These are phyloP conservation scores for Phyllopteryx taeniolatus DNA, from an alignment of 2,113 vertebrate species.

Conservation along the genomic window DNA sequence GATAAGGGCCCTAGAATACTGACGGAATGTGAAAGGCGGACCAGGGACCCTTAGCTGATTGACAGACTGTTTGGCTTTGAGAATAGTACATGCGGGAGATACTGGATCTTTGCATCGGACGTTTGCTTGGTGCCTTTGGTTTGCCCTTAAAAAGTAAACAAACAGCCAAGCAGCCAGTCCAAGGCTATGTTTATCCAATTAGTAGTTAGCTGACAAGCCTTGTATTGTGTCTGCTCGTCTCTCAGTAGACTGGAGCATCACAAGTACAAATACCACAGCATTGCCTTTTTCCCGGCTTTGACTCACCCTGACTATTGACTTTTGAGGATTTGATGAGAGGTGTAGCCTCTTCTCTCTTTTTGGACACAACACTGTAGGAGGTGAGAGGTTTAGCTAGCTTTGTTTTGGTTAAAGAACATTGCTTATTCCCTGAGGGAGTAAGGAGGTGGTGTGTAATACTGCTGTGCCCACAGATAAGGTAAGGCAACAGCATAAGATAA, in stretches of 20 bases:
- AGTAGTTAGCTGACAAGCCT: slow-evolving; percentile 45
- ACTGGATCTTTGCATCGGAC: slow-evolving; percentile 46
- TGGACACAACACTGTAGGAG: slow-evolving; percentile 34
- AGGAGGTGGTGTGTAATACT: slow-evolving; percentile 30
- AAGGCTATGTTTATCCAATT: slow-evolving; percentile 57
- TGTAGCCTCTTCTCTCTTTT: slow-evolving; percentile 30
- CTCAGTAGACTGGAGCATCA: slow-evolving; percentile 28
- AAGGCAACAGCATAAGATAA: background rate
- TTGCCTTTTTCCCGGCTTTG: slow-evolving; percentile 54
- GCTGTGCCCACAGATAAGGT: slow-evolving; percentile 36
- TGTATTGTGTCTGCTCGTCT: slow-evolving; percentile 41
- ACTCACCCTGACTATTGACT: slow-evolving; percentile 54
- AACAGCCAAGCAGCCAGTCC: slow-evolving; percentile 47
- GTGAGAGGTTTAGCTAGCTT: slow-evolving; percentile 37
- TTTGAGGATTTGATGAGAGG: slow-evolving; percentile 59
- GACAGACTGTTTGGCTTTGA: slow-evolving; percentile 44
- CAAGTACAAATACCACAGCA: slow-evolving; percentile 50
- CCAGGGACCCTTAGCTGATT: slow-evolving; percentile 35
- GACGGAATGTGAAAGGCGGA: slow-evolving; percentile 40
- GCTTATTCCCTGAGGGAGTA: slow-evolving; percentile 35
- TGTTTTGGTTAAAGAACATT: slow-evolving; percentile 33
- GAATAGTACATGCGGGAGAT: slow-evolving; percentile 36
- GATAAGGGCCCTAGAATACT: slow-evolving; percentile 67
- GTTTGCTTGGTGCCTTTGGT: slow-evolving; percentile 49
- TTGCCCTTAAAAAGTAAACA: slow-evolving; percentile 57